Evolutionary conservation across 2,113 vertebrate species (phyloP).

Genomic region (Pitta sordida): DNA sequence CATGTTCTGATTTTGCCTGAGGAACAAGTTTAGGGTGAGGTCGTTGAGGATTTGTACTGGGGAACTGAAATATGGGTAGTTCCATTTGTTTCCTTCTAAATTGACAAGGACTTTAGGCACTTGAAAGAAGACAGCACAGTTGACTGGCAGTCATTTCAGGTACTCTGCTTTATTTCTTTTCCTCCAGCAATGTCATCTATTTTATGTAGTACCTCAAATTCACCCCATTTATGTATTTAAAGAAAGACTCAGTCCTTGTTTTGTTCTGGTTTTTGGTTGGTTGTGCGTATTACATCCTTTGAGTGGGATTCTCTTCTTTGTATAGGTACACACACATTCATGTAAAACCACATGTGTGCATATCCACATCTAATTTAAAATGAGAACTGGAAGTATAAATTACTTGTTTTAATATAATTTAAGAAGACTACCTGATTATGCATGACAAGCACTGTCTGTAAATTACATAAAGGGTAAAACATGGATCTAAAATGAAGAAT

Average conservation of each 20-base stretch:
- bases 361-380: not conserved
- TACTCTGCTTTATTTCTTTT: not conserved
- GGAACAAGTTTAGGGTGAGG: not conserved
- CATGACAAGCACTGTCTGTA: not conserved
- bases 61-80: not conserved
- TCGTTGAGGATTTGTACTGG: not conserved
- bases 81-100: conserved; percentile 23
- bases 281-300: not conserved
- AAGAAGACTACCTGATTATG: not conserved
- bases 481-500: not conserved
- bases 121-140: not conserved
- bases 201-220: not conserved
- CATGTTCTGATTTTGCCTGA: not conserved
- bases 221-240: not conserved
- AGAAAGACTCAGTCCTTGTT: not conserved
- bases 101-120: not conserved
- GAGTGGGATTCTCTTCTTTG: not conserved
- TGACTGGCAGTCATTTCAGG: not conserved
- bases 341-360: not conserved
- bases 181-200: not conserved
- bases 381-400: not conserved
- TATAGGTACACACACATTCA: not conserved
- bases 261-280: not conserved
- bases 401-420: not conserved
- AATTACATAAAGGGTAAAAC: not conserved